Conservation (phyloP, 2,888 invertebrate genomes). For the Laspeyria flexula region DNA sequence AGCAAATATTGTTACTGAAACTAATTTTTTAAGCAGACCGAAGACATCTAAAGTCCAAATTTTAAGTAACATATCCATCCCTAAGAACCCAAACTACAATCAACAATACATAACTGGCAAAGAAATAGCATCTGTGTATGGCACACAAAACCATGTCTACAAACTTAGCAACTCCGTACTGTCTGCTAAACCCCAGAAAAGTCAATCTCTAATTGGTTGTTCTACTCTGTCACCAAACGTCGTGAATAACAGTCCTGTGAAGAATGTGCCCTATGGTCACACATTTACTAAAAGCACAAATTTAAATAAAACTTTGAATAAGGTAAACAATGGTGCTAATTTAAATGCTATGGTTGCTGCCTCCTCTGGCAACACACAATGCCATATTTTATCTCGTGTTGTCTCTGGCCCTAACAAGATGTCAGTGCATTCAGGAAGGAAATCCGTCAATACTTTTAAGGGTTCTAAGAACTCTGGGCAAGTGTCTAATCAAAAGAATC, state of each 20-base stretch:
- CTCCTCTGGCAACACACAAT: slow-evolving; percentile 75
- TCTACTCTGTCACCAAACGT: slow-evolving; percentile 69
- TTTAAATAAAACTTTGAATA: slow-evolving; percentile 72
- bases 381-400: slow-evolving; percentile 80
- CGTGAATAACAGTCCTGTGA: slow-evolving; percentile 73
- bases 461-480: slow-evolving; percentile 71
- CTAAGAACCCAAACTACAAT: slow-evolving; percentile 73
- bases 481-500: slow-evolving; percentile 69
- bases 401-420: slow-evolving; percentile 82
- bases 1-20: slow-evolving; percentile 75
- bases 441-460: slow-evolving; percentile 73
- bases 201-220: slow-evolving; percentile 75
- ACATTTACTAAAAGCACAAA: slow-evolving; percentile 77
- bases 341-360: slow-evolving; percentile 77
- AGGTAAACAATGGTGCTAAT: slow-evolving; percentile 82
- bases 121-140: slow-evolving; percentile 73
- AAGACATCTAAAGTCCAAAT: slow-evolving; percentile 82
- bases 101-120: slow-evolving; percentile 74
- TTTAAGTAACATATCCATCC: slow-evolving; percentile 80
- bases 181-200: slow-evolving; percentile 73
- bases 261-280: slow-evolving; percentile 76
- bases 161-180: slow-evolving; percentile 78
- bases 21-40: slow-evolving; percentile 70
- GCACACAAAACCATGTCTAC: slow-evolving; percentile 77
- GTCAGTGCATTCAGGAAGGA: slow-evolving; percentile 79